Evolutionary conservation across 2,888 invertebrate genomes (phyloP).

Genomic region (Yponomeuta cagnagella): DNA sequence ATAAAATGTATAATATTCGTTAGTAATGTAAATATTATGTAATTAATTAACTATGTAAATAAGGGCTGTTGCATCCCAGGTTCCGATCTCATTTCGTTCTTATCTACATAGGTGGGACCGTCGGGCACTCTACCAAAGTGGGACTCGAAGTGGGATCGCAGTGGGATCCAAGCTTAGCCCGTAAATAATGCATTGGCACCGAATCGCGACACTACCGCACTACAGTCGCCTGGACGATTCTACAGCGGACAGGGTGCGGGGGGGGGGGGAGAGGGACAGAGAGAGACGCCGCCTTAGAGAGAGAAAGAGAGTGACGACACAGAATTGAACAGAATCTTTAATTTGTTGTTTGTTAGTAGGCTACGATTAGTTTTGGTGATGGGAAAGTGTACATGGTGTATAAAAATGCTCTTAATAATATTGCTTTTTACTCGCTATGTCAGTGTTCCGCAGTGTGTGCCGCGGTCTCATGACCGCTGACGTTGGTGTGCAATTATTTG

Average conservation of each 20-base stretch:
- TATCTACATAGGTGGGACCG: neutral
- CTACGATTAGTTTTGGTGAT: too few species aligned
- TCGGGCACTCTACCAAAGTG: neutral
- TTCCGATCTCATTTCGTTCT: neutral
- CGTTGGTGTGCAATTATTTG: too few species aligned
- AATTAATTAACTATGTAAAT: slow-evolving; percentile 33
- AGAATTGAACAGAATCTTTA: neutral
- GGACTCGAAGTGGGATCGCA: neutral
- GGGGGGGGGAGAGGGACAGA: neutral
- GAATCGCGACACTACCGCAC: neutral
- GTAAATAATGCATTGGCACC: neutral
- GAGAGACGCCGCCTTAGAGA: neutral
- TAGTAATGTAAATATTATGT: slow-evolving; percentile 62
- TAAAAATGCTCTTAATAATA: too few species aligned
- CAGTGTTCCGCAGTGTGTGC: too few species aligned
- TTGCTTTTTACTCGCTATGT: too few species aligned
- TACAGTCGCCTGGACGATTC: neutral
- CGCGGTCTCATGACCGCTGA: too few species aligned
- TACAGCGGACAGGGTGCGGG: neutral
- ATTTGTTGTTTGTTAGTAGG: neutral
- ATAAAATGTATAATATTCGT: slow-evolving; percentile 50
- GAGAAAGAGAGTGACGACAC: neutral
- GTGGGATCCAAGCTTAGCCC: neutral
- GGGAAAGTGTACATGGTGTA: too few species aligned
- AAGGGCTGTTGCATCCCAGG: neutral